phyloP scores from a whole-genome alignment of 30 jellyfish, hydroid and myxozoan species.

The Phacellophora camtschatica region DNA sequence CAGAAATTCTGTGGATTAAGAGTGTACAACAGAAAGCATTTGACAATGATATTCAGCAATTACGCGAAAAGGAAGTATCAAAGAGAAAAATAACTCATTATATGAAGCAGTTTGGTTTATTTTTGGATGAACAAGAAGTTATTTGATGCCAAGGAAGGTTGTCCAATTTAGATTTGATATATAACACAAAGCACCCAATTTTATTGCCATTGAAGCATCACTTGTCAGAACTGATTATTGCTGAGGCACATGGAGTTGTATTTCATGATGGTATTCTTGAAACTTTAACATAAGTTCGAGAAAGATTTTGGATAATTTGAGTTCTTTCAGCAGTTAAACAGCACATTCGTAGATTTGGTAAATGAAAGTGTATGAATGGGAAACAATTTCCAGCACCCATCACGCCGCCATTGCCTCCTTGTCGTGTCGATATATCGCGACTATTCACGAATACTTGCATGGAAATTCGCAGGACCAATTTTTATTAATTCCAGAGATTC shows the following conservation, averaged over 20 bases:
- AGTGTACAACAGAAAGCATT: not conserved
- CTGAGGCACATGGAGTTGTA: slow-evolving; percentile 36
- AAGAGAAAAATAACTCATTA: not conserved
- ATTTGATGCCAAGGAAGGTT: slow-evolving; percentile 4
- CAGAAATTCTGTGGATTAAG: slow-evolving; percentile 3
- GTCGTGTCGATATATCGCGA: slow-evolving; percentile 4
- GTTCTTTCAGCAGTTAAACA: not conserved
- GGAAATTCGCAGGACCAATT: slow-evolving; percentile 1
- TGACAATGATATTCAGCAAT: not conserved
- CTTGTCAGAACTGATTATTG: slow-evolving; percentile 25
- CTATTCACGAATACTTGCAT: slow-evolving; percentile 6
- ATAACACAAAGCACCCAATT: not conserved
- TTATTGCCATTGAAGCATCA: slow-evolving; percentile 6
- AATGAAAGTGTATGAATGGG: slow-evolving; percentile 20
- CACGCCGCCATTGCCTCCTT: not conserved
- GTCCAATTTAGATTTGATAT: not conserved
- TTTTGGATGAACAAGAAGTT: slow-evolving; percentile 20
- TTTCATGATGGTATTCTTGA: slow-evolving; percentile 19
- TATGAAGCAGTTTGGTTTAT: not conserved
- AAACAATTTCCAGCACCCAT: not conserved
- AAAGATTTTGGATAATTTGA: slow-evolving; percentile 15
- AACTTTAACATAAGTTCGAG: slow-evolving; percentile 1
- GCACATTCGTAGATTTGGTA: not conserved
- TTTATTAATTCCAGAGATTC: not conserved
- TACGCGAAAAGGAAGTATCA: not conserved